phyloP scores from a whole-genome alignment of 2,888 invertebrate species.

The Clitarchus hookeri region DNA sequence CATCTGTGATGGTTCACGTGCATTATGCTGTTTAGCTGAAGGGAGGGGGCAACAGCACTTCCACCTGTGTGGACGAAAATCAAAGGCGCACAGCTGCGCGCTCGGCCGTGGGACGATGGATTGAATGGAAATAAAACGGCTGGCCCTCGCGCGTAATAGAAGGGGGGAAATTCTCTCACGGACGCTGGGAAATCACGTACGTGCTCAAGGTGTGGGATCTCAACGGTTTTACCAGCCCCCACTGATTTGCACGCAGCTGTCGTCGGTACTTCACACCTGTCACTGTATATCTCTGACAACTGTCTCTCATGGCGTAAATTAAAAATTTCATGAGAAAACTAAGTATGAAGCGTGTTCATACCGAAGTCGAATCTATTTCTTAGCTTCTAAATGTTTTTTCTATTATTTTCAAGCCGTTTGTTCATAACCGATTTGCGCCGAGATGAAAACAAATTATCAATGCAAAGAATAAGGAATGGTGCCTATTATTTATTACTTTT shows the following conservation, averaged over 20 bases:
- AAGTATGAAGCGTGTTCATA: too few relatives aligned
- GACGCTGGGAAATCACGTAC: not conserved
- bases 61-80: conserved; percentile 1
- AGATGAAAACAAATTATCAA: too few relatives aligned
- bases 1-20: conserved; percentile 8
- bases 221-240: not conserved
- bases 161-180: not conserved
- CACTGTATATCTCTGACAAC: not conserved
- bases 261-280: not conserved
- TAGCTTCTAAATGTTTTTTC: too few relatives aligned
- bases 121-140: not conserved
- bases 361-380: too few relatives aligned
- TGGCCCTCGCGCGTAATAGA: not conserved
- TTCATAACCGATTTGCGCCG: too few relatives aligned
- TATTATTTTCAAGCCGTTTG: too few relatives aligned
- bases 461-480: too few relatives aligned
- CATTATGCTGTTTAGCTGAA: not conserved
- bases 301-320: too few relatives aligned
- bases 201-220: not conserved
- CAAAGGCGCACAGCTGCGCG: conserved; percentile 7
- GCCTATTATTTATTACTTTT: too few relatives aligned
- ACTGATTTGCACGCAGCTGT: not conserved
- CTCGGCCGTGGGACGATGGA: not conserved
- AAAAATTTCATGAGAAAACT: too few relatives aligned
- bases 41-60: not conserved